Evolutionary conservation across 2,113 vertebrate species (phyloP), one percentile per base, ranked within the genome.

Genomic region (Nothocercus nigrocapillus): DNA sequence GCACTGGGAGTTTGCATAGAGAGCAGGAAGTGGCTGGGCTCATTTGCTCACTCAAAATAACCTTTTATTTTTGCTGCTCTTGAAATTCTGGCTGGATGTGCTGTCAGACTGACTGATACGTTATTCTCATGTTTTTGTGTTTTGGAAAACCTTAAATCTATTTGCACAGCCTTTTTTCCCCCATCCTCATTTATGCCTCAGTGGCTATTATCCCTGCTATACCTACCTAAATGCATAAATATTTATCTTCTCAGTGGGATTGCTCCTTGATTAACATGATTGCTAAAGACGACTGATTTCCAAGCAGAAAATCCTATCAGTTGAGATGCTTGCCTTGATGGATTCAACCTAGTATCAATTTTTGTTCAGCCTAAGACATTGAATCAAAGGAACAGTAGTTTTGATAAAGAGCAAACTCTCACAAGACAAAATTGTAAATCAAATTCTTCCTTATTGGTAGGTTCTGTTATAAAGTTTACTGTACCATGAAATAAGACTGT

Each of bases 401-500:
- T 92, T 97, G 97, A 97, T 96, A 97, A 97, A 96, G 93, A 92
- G 62, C 94, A 96, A 96, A 97, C 63, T 85, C 30, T 34, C 76
- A 93, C 18, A 66, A 91, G 49, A 96, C 49, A 93, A 97, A 96
- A 97, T 66, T 96, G 83, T 97, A 97, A 96, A 97, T 96, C 89
- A 95, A 94, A 96, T 96, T 89, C 89, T 95, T 97, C 56, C 61
- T 90, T 95, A 96, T 85, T 70, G 44, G 96, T 95, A 80, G 49
- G 24, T 69, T 93, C 28, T 93, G 68, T 96, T 97, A 95, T 97
- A 97, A 97, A 97, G 88, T 88, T 92, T 93, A 94, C 79, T 96
- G 93, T 97, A 97, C 94, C 97, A 93, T 98, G 97, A 98, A 98
- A 97, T 97, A 97, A 93, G 64, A 92, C 84, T 92, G 47, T 94